phyloP scores from a whole-genome alignment of 2,888 invertebrate species.

The Cataglyphis rosenhaueri region DNA sequence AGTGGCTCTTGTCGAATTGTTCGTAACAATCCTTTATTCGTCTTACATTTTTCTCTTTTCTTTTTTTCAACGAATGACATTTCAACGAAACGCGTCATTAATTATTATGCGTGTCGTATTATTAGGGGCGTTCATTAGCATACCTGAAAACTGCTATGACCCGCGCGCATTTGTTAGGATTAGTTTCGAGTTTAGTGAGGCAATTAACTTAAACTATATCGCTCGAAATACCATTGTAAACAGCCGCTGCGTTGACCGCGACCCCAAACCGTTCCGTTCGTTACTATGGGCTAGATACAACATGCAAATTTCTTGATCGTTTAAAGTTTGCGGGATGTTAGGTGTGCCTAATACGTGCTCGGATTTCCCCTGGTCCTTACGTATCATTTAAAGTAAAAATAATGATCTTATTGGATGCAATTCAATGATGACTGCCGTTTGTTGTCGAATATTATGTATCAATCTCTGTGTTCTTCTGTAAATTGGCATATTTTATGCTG shows the following conservation, averaged over 20 bases:
- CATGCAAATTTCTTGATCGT: conserved; percentile 65
- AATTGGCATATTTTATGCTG: not conserved
- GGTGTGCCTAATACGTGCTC: not conserved
- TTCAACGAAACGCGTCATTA: not conserved
- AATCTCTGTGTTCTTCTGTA: not conserved
- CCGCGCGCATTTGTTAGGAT: conserved; percentile 56
- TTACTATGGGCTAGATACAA: conserved; percentile 46
- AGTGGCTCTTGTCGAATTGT: not conserved
- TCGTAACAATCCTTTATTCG: not conserved
- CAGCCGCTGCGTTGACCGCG: conserved; percentile 54
- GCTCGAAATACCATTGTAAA: conserved; percentile 47
- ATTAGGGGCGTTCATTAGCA: conserved; percentile 31
- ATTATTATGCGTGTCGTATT: conserved; percentile 11
- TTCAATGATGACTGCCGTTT: not conserved
- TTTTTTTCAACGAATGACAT: not conserved
- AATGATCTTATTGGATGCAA: not conserved
- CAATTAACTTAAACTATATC: conserved; percentile 60
- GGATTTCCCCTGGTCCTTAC: not conserved
- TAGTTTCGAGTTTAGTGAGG: conserved; percentile 52
- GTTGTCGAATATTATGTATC: not conserved
- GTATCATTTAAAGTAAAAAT: not conserved
- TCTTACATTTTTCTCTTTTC: not conserved
- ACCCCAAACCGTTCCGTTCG: conserved; percentile 14
- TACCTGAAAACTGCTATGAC: conserved; percentile 40
- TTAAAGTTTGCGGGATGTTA: conserved; percentile 47